Percentiles rank a stretch among this genome's conserved stretches.
Evolutionary conservation across 2,113 vertebrate genomes (phyloP).

Genomic region (Rhinolophus ferrumequinum): DNA sequence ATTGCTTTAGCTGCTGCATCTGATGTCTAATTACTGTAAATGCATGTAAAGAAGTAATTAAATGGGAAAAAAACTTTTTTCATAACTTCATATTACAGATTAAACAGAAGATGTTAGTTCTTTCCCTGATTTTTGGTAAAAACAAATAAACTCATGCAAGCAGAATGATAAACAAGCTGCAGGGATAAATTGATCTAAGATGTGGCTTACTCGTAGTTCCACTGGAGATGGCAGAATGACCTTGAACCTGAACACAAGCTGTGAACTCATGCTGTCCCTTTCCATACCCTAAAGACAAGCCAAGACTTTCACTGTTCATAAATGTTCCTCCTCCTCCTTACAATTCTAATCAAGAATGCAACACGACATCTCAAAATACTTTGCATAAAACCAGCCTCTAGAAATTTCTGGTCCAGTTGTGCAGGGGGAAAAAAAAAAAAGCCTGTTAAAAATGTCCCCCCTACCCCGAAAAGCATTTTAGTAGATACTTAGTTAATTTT

Average conservation of each 20-base stretch:
- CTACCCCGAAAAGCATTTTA: not conserved
- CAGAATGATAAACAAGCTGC: not conserved
- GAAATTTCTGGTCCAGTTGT: not conserved
- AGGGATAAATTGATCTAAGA: not conserved
- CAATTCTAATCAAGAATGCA: not conserved
- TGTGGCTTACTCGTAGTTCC: not conserved
- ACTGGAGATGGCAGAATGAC: not conserved
- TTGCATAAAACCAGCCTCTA: not conserved
- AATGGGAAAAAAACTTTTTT: conserved; percentile 64
- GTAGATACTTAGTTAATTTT: not conserved
- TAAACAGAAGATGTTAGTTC: conserved; percentile 49
- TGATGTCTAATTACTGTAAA: conserved; percentile 78
- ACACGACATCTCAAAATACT: not conserved
- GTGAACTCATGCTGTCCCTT: not conserved
- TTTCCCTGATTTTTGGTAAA: conserved; percentile 48
- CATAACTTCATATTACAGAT: conserved; percentile 59
- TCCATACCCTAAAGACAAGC: not conserved
- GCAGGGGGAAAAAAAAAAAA: not conserved
- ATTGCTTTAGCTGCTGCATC: conserved; percentile 74
- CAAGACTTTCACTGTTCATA: not conserved
- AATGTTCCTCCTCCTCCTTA: not conserved
- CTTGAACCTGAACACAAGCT: not conserved
- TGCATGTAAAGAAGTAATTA: conserved; percentile 78
- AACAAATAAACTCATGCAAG: not conserved
- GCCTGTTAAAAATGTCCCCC: not conserved